phyloP scores from a whole-genome alignment of 53 echinoderm and acorn worm genomes.

The Actinopyga echinites region DNA sequence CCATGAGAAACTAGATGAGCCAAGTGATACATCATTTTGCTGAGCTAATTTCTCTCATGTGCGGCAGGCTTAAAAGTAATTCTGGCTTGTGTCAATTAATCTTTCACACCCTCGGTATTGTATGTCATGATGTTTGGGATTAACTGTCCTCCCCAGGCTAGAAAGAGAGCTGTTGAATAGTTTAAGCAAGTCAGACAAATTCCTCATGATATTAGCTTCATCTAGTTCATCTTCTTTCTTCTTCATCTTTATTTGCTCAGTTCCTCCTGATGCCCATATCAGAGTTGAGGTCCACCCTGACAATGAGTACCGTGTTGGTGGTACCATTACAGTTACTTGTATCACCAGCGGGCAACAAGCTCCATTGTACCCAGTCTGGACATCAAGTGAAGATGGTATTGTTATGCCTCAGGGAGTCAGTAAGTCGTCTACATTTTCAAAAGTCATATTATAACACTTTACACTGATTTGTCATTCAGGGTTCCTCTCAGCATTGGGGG shows the following conservation, averaged over 20 bases:
- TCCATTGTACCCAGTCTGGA: slow-evolving; percentile 71
- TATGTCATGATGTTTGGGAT: too few species aligned
- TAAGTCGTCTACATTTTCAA: background rate
- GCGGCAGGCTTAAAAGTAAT: too few species aligned
- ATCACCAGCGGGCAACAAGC: slow-evolving; percentile 69
- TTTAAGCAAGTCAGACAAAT: background rate
- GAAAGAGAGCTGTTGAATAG: background rate
- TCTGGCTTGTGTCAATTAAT: too few species aligned
- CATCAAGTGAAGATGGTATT: slow-evolving; percentile 3
- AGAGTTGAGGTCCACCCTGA: slow-evolving; percentile 70
- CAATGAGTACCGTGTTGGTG: slow-evolving; percentile 60
- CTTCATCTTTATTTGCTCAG: slow-evolving; percentile 36
- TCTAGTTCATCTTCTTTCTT: too few species aligned
- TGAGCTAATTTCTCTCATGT: too few species aligned
- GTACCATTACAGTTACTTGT: slow-evolving; percentile 44
- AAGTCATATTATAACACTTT: too few species aligned
- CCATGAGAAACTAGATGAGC: too few species aligned
- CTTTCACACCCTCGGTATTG: too few species aligned
- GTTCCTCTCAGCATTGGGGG: too few species aligned
- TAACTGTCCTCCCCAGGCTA: too few species aligned
- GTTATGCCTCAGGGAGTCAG: background rate
- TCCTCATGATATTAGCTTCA: background rate
- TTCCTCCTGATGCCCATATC: slow-evolving; percentile 52
- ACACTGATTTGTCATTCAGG: too few species aligned
- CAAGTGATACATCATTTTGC: too few species aligned